A percentile compares a stretch with the other conserved stretches of the same genome.
phyloP scores from a whole-genome alignment of 2,797 vertebrate species.

The Linurgus olivaceus region DNA sequence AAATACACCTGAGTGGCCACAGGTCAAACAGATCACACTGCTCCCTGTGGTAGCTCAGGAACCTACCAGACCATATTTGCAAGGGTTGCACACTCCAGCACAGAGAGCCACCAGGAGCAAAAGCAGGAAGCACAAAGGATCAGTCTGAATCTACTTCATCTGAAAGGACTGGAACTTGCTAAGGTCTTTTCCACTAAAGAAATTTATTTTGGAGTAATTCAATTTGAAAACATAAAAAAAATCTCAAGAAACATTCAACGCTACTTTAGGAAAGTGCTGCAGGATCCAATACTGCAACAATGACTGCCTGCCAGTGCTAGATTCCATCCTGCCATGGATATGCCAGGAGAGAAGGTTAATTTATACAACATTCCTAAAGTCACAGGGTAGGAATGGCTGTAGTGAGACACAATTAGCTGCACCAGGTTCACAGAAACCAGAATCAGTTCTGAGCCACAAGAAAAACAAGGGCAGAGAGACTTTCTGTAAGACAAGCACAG shows the following conservation, averaged over 20 bases:
- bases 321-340: slow-evolving; percentile 8
- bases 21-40: neutral
- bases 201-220: neutral
- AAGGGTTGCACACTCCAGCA: neutral
- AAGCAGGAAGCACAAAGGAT: neutral
- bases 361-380: slow-evolving; percentile 25
- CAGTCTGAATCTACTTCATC: neutral
- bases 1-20: neutral
- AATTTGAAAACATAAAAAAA: neutral
- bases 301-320: neutral
- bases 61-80: neutral
- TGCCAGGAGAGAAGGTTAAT: slow-evolving; percentile 2
- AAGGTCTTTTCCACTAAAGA: neutral
- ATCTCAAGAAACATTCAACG: neutral
- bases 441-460: neutral
- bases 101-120: neutral
- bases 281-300: neutral
- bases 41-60: neutral
- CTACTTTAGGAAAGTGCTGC: neutral
- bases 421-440: neutral
- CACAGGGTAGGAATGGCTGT: neutral
- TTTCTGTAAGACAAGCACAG: neutral
- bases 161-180: neutral
- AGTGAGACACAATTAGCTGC: neutral
- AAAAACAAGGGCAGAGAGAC: neutral